A percentile compares a stretch with the other conserved stretches of the same genome.
These are phyloP conservation scores for Leucosticte australis DNA, from an alignment of 2,113 vertebrate species.

Conservation along the genomic window DNA sequence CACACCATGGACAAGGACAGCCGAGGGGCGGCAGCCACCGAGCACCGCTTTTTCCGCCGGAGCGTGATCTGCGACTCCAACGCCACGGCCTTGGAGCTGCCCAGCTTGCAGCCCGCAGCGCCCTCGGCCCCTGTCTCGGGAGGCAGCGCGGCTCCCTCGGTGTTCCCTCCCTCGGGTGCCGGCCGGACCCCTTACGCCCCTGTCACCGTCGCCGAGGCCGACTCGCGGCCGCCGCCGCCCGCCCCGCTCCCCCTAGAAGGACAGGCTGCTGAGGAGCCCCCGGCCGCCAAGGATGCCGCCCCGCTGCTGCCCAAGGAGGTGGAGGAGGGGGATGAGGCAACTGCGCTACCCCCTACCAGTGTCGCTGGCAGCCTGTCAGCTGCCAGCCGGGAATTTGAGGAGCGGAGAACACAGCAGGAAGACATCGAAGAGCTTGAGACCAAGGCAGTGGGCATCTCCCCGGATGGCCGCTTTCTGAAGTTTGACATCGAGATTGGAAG, in stretches of 20 bases:
- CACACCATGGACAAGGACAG: constrained; percentile 98
- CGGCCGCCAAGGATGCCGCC: constrained; percentile 37
- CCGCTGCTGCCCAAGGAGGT: constrained; percentile 36
- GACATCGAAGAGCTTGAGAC: constrained; percentile 96
- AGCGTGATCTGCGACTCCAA: constrained; percentile 98
- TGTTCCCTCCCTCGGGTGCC: constrained; percentile 41
- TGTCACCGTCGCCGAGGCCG: neutral
- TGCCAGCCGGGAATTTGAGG: constrained; percentile 73
- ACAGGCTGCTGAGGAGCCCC: constrained; percentile 22
- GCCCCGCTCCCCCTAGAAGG: neutral
- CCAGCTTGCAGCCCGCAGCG: constrained; percentile 85
- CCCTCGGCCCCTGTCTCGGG: constrained; percentile 20
- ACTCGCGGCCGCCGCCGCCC: constrained; percentile 9
- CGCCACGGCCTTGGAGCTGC: constrained; percentile 91
- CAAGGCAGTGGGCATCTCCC: constrained; percentile 95
- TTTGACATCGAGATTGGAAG: constrained; percentile 98
- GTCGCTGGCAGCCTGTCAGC: constrained; percentile 70
- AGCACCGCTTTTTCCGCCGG: constrained; percentile 96
- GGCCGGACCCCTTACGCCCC: neutral
- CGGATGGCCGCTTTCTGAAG: constrained; percentile 94
- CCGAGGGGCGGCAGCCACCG: constrained; percentile 79
- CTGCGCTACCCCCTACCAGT: constrained; percentile 3
- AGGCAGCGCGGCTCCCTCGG: constrained; percentile 28
- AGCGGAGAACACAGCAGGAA: constrained; percentile 85
- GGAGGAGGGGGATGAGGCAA: constrained; percentile 11